Conservation (phyloP, 2,113 vertebrate genomes). For the Phrynosoma blainvillii region DNA sequence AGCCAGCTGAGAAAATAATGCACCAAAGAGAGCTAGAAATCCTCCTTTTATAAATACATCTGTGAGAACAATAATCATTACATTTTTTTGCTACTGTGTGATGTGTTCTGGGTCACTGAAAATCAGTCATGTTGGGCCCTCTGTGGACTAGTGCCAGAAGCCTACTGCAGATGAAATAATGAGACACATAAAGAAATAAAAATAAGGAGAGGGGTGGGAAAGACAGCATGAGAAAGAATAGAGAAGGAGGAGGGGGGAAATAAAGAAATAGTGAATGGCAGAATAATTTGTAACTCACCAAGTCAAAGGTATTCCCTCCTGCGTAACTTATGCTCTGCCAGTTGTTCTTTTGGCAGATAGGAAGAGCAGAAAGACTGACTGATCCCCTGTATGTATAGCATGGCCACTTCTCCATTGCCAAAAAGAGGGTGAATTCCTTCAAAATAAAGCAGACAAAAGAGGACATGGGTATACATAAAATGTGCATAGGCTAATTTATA, state of each 20-base stretch:
- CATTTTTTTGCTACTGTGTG: constrained; percentile 37
- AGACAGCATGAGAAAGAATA: not conserved
- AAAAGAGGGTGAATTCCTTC: not conserved
- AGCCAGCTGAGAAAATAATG: constrained; percentile 23
- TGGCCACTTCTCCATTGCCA: not conserved
- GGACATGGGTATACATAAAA: not conserved
- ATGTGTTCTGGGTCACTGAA: constrained; percentile 26
- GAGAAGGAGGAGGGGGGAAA: not conserved
- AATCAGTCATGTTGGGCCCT: constrained; percentile 32
- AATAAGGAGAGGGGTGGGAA: not conserved
- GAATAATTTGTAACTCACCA: not conserved
- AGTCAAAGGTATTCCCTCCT: not conserved
- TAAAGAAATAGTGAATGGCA: not conserved
- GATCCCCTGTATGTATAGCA: not conserved
- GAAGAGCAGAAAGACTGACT: not conserved
- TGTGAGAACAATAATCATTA: constrained; percentile 28
- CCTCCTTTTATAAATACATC: constrained; percentile 20
- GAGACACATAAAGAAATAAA: not conserved
- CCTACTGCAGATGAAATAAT: constrained; percentile 35
- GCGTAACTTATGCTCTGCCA: not conserved
- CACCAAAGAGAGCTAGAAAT: constrained; percentile 3
- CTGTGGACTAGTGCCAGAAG: not conserved
- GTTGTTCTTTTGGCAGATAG: not conserved
- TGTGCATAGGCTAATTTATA: not conserved
- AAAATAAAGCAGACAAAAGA: not conserved